Percentiles rank a stretch among this genome's conserved stretches.
Conservation (phyloP, 2,888 invertebrate genomes). For the Phytoseiulus persimilis region DNA sequence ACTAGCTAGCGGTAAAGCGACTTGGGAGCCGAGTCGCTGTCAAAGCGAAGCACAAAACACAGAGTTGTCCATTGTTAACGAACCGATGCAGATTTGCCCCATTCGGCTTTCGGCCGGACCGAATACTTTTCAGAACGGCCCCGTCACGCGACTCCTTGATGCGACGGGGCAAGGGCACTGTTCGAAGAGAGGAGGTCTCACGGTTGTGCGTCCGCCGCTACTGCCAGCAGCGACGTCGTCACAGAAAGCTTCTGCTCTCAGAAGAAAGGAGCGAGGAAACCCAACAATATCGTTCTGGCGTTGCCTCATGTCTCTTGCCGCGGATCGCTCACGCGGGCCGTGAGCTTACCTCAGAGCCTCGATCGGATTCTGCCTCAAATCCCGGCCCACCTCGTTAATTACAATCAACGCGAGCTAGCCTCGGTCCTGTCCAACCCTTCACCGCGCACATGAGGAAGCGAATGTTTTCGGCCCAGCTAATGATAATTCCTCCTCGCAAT, state of each 20-base stretch:
- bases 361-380: not conserved
- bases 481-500: not conserved
- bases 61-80: not conserved
- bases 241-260: not conserved
- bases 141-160: not conserved
- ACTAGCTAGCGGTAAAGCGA: not conserved
- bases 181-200: not conserved
- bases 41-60: not conserved
- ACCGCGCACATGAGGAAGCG: not conserved
- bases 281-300: not conserved
- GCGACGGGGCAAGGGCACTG: not conserved
- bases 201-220: not conserved
- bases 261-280: not conserved
- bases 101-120: not conserved
- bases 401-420: not conserved
- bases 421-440: not conserved
- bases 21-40: not conserved
- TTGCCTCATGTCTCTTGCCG: not conserved
- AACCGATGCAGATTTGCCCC: not conserved
- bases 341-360: not conserved
- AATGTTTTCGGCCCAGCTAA: not conserved
- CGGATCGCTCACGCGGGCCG: too few relatives aligned
- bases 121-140: not conserved
- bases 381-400: not conserved
- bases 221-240: not conserved